Evolutionary conservation across 2,113 vertebrate species (phyloP).

Genomic region (Elaphurus davidianus): DNA sequence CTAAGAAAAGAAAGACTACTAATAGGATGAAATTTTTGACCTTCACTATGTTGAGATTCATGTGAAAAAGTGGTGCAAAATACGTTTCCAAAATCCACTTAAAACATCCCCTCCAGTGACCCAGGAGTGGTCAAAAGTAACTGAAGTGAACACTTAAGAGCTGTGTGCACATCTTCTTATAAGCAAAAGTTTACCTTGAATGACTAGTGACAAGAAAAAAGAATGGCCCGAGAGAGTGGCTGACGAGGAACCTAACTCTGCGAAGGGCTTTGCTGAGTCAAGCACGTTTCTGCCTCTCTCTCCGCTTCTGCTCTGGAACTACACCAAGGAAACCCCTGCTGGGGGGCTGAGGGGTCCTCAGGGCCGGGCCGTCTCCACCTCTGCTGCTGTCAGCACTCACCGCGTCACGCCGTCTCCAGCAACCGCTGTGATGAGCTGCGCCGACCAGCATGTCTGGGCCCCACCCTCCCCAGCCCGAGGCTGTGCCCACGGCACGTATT

Average conservation of each 20-base stretch:
- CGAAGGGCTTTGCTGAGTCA: background rate
- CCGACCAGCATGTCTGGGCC: background rate
- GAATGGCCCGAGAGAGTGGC: background rate
- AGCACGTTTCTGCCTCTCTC: rapidly evolving
- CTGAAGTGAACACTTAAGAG: rapidly evolving
- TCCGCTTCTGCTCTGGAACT: background rate
- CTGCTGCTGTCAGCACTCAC: background rate
- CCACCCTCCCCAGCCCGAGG: background rate
- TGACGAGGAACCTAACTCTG: rapidly evolving
- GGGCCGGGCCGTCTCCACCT: background rate
- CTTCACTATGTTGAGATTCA: background rate
- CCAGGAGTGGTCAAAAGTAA: background rate
- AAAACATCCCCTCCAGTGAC: background rate
- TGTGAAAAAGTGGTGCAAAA: background rate
- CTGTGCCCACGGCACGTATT: background rate
- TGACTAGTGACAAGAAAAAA: background rate
- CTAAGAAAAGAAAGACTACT: too few species aligned
- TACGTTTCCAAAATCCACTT: background rate
- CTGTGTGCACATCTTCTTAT: background rate
- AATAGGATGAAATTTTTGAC: background rate
- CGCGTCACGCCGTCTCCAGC: background rate
- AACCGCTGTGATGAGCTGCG: background rate
- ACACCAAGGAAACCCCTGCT: background rate
- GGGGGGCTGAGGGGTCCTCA: background rate
- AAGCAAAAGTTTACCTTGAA: background rate